Percentiles rank a stretch among this genome's conserved stretches.
phyloP scores from a whole-genome alignment of 2,113 vertebrate genomes.

The Thryonomys swinderianus region DNA sequence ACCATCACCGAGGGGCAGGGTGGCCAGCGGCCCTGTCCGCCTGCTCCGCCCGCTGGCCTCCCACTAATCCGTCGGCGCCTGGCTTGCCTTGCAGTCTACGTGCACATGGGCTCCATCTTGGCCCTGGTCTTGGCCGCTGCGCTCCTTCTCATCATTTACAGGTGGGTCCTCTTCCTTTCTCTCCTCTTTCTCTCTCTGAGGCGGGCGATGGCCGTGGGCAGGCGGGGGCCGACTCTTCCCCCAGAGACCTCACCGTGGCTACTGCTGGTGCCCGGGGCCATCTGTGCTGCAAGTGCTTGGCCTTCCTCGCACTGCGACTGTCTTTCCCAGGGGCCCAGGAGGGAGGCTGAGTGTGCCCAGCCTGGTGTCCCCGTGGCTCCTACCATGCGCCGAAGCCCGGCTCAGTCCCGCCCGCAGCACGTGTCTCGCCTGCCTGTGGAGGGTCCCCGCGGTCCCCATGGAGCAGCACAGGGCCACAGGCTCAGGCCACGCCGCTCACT shows the following conservation, averaged over 20 bases:
- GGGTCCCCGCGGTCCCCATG: fast-evolving
- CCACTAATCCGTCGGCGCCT: too few species aligned
- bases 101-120: constrained; percentile 71
- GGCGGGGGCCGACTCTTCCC: neutral
- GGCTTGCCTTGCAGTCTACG: constrained; percentile 65
- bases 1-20: neutral
- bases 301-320: neutral
- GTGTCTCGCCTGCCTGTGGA: neutral
- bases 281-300: neutral
- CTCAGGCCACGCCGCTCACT: fast-evolving
- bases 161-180: neutral
- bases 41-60: too few species aligned
- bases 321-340: neutral
- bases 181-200: too few species aligned
- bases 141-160: constrained; percentile 72
- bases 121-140: constrained; percentile 62
- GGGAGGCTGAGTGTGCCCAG: neutral
- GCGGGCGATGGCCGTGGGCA: too few species aligned
- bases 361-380: neutral
- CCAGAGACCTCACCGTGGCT: neutral
- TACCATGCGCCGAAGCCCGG: fast-evolving
- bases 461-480: neutral
- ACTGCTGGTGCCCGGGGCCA: neutral
- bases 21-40: neutral
- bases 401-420: too few species aligned